Base-by-base conservation (phyloP, 1,140 invertebrate genomes). In the Drosophila seguyi region DNA sequence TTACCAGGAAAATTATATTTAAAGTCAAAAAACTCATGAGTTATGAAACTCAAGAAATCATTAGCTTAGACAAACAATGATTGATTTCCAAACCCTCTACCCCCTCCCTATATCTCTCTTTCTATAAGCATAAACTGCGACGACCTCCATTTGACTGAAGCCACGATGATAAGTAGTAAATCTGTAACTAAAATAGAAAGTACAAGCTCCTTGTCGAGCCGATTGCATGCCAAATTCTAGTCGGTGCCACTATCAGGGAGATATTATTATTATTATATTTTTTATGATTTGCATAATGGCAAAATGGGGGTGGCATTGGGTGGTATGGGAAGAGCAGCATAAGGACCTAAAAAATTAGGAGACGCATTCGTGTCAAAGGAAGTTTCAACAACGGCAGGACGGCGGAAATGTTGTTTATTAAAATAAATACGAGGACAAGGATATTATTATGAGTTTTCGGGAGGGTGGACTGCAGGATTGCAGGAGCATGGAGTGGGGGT, bases 381-480 rank as follows among this genome's bases (percentile, higher is more conserved):
- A 87, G 84, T 87, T 87, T 87, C 84, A 88, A 87, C 76, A 80
- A 59, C 69, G 67, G 39, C 48, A 20, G 55, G 58, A 60, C 69
- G 67, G 53, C 56, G 41, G 60, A 63, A 79, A 79, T 71, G 67
- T 90, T 87, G 85, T 88, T 87, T 87, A 87, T 87, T 87, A 87
- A 87, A 84, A 87, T 88, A 87, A 87, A 87, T 87, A 87, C 58
- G 82, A 84, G 72, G 84, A 83, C 80, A 88, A 75, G 63, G 65
- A 81, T 73, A 88, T 84, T 74, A 84, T 74, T 67, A 88, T 79
- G 79, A 62, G 31, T 72, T 20, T 31, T 25, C 5, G 61, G 42
- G 25, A 18, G 45, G 14, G 31, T 47, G 4, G 38, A 39, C 52
- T 53, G 52, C 52, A 53, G 52, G 52, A 53, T 38, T 53, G 52